Percentiles rank a stretch among this genome's conserved stretches.
Conservation (phyloP, 1,140 invertebrate genomes). For the Drosophila murphyi region DNA sequence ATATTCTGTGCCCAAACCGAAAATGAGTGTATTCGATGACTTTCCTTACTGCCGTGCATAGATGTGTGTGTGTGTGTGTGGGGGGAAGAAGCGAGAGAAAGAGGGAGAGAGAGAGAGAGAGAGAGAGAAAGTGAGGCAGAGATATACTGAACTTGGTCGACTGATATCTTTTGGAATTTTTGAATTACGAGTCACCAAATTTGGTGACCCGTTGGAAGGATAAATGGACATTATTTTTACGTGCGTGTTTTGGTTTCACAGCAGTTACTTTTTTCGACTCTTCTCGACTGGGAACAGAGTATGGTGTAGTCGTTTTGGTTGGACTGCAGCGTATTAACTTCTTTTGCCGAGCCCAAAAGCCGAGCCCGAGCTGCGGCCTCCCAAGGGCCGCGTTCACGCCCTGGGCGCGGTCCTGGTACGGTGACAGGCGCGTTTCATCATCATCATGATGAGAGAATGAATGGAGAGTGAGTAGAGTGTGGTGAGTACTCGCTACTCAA, state of each 20-base stretch:
- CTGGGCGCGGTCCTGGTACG: background rate
- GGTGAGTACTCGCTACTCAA: background rate
- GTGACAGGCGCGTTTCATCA: background rate
- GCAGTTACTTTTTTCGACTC: background rate
- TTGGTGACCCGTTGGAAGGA: too few relatives aligned
- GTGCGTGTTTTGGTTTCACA: background rate
- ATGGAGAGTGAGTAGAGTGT: background rate
- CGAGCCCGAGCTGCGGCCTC: background rate
- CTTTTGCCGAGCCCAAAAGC: constrained; percentile 47
- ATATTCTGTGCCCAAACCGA: background rate
- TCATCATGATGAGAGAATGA: background rate
- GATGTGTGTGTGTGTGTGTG: too few relatives aligned
- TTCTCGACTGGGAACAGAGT: background rate
- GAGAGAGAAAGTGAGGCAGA: too few relatives aligned
- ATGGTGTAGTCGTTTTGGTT: background rate
- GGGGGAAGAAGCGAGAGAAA: too few relatives aligned
- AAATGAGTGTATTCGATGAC: background rate
- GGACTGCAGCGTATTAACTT: background rate
- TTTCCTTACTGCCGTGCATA: too few relatives aligned
- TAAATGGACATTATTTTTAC: background rate
- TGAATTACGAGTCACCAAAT: too few relatives aligned
- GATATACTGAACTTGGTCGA: too few relatives aligned
- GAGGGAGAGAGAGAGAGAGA: too few relatives aligned
- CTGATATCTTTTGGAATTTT: too few relatives aligned
- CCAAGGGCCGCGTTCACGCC: background rate